These are phyloP conservation scores for Cassiopea xamachana DNA, from an alignment of 30 jellyfish, hydroid and myxozoan species.

Conservation along the genomic window DNA sequence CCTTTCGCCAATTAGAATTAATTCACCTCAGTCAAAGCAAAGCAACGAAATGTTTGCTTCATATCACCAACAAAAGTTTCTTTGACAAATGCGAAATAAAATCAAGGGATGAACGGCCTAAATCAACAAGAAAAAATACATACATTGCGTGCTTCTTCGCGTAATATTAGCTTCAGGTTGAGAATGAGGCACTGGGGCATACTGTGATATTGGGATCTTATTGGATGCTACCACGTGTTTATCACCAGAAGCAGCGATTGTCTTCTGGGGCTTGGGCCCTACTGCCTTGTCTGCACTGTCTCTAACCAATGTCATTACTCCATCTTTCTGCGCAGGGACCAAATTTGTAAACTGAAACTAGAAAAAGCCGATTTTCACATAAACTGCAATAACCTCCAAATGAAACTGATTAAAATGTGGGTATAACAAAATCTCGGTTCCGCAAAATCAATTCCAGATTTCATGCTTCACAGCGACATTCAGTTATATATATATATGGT, in stretches of 20 bases:
- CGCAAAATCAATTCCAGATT: too few species aligned
- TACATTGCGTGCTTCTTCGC: background rate
- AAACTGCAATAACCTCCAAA: background rate
- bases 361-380: background rate
- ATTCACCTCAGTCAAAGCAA: too few species aligned
- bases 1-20: too few species aligned
- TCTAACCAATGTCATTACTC: constrained; percentile 80
- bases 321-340: constrained; percentile 87
- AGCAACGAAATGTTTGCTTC: too few species aligned
- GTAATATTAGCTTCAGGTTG: background rate
- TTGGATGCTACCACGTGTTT: background rate
- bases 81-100: background rate
- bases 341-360: constrained; percentile 88
- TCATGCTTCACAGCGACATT: too few species aligned
- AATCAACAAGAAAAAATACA: background rate
- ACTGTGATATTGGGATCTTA: background rate
- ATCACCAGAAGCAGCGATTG: background rate
- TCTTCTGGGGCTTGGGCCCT: constrained; percentile 1
- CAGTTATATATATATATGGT: too few species aligned
- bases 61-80: background rate
- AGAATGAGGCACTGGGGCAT: background rate
- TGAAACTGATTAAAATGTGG: too few species aligned
- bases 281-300: constrained; percentile 51
- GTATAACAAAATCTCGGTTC: background rate
- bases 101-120: too few species aligned